These are phyloP conservation scores for Alaudala cheleensis DNA, from an alignment of 2,113 vertebrate species.

Conservation along the genomic window DNA sequence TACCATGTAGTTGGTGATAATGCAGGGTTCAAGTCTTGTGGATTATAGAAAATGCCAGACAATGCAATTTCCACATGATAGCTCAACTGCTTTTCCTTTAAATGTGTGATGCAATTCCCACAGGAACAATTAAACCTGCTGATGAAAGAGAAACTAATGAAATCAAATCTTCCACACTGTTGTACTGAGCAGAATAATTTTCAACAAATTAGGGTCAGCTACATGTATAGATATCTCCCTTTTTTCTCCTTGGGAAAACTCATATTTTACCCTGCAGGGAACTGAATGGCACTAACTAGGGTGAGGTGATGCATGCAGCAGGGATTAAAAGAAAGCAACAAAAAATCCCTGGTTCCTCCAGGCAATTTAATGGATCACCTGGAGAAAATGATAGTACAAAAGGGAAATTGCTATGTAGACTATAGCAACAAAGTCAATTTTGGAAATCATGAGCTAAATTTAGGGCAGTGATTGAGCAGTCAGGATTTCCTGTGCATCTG, in stretches of 20 bases:
- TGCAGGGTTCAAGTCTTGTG: background rate
- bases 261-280: slow-evolving; percentile 1
- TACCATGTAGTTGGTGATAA: background rate
- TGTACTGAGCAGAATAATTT: slow-evolving; percentile 42
- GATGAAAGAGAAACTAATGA: slow-evolving; percentile 1
- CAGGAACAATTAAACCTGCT: slow-evolving; percentile 26
- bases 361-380: slow-evolving; percentile 5
- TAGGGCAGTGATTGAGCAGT: slow-evolving; percentile 12
- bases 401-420: slow-evolving; percentile 11
- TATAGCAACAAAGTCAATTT: slow-evolving; percentile 22
- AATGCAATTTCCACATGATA: background rate
- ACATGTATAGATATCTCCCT: background rate
- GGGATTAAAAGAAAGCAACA: background rate
- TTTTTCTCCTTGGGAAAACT: slow-evolving; percentile 16
- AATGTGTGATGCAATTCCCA: background rate
- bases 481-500: background rate
- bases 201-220: slow-evolving; percentile 34
- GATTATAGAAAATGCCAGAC: background rate
- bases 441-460: slow-evolving; percentile 4
- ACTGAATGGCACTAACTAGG: background rate
- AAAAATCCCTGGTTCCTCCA: slow-evolving; percentile 35
- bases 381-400: background rate
- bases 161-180: background rate
- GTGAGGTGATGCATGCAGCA: background rate
- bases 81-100: background rate